phyloP scores from a whole-genome alignment of 2,113 vertebrate species.

The Oriolus oriolus region DNA sequence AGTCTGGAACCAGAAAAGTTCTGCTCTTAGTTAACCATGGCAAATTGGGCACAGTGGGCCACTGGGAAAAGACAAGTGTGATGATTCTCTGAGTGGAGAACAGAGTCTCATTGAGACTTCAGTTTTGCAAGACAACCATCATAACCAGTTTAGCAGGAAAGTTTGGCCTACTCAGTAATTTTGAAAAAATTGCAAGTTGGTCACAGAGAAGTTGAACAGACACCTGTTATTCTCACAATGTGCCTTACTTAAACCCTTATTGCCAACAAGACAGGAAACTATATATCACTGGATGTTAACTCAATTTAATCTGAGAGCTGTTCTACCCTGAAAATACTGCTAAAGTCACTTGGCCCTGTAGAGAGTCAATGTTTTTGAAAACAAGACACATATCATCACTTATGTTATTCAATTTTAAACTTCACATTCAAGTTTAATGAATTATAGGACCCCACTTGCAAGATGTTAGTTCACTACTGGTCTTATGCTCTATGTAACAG shows the following conservation, averaged over 20 bases:
- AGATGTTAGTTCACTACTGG: not conserved
- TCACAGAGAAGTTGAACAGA: not conserved
- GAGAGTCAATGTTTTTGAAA: not conserved
- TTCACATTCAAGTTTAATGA: not conserved
- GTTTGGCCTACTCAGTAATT: not conserved
- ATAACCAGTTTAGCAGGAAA: not conserved
- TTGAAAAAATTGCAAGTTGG: not conserved
- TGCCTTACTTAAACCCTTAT: not conserved
- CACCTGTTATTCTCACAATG: not conserved
- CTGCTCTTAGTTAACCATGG: not conserved
- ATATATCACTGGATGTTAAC: not conserved
- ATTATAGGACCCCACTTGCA: not conserved
- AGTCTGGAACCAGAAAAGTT: not conserved
- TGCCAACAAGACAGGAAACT: not conserved
- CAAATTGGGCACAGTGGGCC: not conserved
- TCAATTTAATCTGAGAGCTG: not conserved
- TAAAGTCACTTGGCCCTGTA: not conserved
- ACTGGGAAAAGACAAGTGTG: not conserved
- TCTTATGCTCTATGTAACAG: not conserved
- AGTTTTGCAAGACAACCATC: not conserved
- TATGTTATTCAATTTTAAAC: not conserved
- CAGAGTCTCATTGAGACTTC: not conserved
- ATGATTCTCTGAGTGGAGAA: not conserved
- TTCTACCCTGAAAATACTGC: not conserved
- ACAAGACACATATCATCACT: not conserved